These are phyloP conservation scores for Bombus difficillimus DNA, from an alignment of 1,140 invertebrate species.

Conservation along the genomic window DNA sequence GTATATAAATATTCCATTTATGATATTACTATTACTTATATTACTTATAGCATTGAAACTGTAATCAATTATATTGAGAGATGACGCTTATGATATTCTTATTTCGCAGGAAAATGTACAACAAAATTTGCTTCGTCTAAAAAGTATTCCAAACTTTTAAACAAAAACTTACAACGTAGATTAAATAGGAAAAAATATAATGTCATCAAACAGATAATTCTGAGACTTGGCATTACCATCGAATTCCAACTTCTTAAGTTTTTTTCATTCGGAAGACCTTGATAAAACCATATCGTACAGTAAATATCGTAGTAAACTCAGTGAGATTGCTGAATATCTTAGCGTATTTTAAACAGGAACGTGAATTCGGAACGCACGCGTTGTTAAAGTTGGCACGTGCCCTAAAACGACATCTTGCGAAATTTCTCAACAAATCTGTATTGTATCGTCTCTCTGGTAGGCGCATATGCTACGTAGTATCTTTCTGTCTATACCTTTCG, in stretches of 20 bases:
- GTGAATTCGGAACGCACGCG: not conserved
- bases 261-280: not conserved
- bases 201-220: not conserved
- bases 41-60: too few relatives aligned
- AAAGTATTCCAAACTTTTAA: too few relatives aligned
- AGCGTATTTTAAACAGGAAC: constrained; percentile 6
- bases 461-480: not conserved
- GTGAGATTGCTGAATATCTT: not conserved
- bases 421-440: not conserved
- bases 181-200: too few relatives aligned
- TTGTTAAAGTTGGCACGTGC: constrained; percentile 5
- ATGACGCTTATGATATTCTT: too few relatives aligned
- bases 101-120: too few relatives aligned
- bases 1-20: too few relatives aligned
- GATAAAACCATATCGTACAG: not conserved
- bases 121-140: too few relatives aligned
- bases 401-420: not conserved
- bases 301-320: not conserved
- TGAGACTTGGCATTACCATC: not conserved
- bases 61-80: too few relatives aligned
- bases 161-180: too few relatives aligned
- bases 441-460: not conserved
- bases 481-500: not conserved
- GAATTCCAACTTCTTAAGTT: too few relatives aligned
- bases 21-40: too few relatives aligned